Conservation (phyloP, 2,888 invertebrate genomes). For the Synanthedon myopaeformis region DNA sequence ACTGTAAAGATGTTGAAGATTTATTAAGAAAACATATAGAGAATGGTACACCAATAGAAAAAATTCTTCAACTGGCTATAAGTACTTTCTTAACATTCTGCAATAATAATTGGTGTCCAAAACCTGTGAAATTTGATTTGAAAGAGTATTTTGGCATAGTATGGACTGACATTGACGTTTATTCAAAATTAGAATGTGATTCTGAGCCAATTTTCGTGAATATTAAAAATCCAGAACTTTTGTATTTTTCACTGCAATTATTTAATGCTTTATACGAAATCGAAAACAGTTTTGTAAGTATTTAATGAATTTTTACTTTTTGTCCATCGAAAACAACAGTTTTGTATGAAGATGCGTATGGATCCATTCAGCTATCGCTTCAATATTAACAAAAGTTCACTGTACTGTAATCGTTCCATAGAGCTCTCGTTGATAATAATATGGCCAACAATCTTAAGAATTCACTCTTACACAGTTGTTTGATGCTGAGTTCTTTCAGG, state of each 20-base stretch:
- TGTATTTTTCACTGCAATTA: slow-evolving; percentile 50
- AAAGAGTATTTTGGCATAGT: slow-evolving; percentile 44
- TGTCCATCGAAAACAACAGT: too few species aligned
- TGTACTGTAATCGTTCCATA: too few species aligned
- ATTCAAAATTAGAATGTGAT: slow-evolving; percentile 58
- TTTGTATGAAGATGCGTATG: too few species aligned
- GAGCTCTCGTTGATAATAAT: too few species aligned
- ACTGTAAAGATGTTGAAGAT: slow-evolving; percentile 23
- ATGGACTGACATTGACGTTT: slow-evolving; percentile 53
- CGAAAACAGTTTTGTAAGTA: slow-evolving; percentile 47
- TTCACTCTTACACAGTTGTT: too few species aligned
- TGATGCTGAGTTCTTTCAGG: too few species aligned
- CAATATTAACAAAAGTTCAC: too few species aligned
- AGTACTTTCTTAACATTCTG: slow-evolving; percentile 79
- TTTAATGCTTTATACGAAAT: slow-evolving; percentile 35
- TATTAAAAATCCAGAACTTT: slow-evolving; percentile 67
- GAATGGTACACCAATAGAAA: slow-evolving; percentile 23
- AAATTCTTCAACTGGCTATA: slow-evolving; percentile 71
- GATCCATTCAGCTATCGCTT: too few species aligned
- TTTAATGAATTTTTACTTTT: too few species aligned
- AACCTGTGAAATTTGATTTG: slow-evolving; percentile 55
- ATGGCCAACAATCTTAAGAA: too few species aligned
- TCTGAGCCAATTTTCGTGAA: slow-evolving; percentile 78
- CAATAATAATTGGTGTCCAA: slow-evolving; percentile 87
- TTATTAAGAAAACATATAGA: slow-evolving; percentile 25